These are phyloP conservation scores for Sturnus vulgaris DNA, from an alignment of 2,113 vertebrate genomes.

Conservation along the genomic window DNA sequence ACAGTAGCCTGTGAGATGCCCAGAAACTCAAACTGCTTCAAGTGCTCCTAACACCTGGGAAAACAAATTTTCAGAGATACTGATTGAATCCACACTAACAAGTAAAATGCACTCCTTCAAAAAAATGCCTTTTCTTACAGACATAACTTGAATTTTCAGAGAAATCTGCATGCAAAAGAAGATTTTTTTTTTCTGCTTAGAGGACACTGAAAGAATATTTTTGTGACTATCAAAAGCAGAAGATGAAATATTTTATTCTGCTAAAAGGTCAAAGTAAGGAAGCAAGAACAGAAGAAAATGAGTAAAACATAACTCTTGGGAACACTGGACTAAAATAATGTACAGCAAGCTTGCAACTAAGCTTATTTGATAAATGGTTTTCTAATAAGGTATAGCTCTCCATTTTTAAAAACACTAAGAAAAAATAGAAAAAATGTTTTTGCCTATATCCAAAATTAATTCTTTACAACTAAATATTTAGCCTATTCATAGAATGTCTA, in stretches of 20 bases:
- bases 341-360: neutral
- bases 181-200: neutral
- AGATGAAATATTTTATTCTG: neutral
- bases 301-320: neutral
- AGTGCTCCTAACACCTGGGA: neutral
- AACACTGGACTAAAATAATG: neutral
- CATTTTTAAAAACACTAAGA: neutral
- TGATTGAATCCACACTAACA: neutral
- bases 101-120: neutral
- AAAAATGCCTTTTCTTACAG: neutral
- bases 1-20: neutral
- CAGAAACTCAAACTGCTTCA: neutral
- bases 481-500: neutral
- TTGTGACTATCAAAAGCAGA: neutral
- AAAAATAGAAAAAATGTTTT: neutral
- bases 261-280: neutral
- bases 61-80: neutral
- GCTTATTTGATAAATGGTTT: neutral
- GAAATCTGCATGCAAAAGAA: neutral
- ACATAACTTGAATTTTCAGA: neutral
- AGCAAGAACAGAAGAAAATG: neutral
- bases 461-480: neutral
- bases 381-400: neutral
- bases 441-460: neutral
- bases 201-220: neutral